Conservation (phyloP, 2,113 vertebrate species). For the Cricetomys ansorgei region DNA sequence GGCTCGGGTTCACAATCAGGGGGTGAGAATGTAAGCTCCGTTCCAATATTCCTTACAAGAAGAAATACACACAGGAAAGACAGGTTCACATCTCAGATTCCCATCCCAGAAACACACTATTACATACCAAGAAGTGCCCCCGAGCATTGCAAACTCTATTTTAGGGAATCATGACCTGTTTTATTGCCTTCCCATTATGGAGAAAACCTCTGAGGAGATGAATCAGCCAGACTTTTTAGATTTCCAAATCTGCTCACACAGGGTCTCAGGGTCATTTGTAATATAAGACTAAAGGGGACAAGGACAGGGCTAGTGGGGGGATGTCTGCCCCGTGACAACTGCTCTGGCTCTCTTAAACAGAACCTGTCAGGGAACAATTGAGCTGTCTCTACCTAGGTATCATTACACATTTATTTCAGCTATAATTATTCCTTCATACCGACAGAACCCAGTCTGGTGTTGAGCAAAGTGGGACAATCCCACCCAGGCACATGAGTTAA, state of each 20-base stretch:
- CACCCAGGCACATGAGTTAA: background rate
- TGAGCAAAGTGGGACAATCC: background rate
- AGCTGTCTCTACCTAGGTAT: background rate
- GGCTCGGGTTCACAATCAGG: background rate
- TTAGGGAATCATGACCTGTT: background rate
- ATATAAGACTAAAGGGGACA: background rate
- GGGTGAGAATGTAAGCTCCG: background rate
- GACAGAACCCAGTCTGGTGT: background rate
- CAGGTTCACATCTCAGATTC: background rate
- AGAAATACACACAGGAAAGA: background rate
- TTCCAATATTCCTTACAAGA: background rate
- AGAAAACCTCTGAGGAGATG: slow-evolving; percentile 13
- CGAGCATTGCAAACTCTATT: background rate
- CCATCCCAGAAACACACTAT: background rate
- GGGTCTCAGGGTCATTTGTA: background rate
- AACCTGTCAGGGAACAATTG: background rate
- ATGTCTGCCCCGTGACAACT: background rate
- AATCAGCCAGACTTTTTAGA: background rate
- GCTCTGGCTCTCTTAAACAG: background rate
- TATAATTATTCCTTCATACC: background rate
- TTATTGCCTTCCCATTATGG: background rate
- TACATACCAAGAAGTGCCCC: background rate
- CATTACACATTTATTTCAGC: background rate
- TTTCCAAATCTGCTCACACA: background rate
- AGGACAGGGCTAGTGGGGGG: background rate